phyloP scores from a whole-genome alignment of 2,888 invertebrate genomes.

The Limnephilus marmoratus region DNA sequence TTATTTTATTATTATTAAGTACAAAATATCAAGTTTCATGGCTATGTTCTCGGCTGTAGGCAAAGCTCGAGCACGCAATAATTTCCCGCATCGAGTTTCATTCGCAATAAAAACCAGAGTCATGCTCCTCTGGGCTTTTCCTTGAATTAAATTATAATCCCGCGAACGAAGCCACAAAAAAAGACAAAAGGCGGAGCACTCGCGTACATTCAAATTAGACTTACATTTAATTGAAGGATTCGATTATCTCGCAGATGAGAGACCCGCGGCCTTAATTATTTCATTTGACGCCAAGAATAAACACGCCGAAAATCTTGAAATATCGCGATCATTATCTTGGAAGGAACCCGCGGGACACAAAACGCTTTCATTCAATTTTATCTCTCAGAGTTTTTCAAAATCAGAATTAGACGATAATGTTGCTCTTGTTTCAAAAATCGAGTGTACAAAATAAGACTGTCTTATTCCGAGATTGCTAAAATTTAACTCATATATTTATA shows the following conservation, averaged over 20 bases:
- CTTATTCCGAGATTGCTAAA: no score
- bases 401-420: no score
- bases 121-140: neutral
- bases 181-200: neutral
- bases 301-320: slow-evolving; percentile 25
- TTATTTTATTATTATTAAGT: neutral
- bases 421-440: no score
- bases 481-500: no score
- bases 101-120: neutral
- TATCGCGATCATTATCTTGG: slow-evolving; percentile 19
- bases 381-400: neutral
- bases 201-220: slow-evolving; percentile 1
- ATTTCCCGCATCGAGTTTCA: neutral
- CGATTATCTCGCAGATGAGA: slow-evolving; percentile 18
- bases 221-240: neutral
- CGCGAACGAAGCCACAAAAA: neutral
- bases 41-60: neutral
- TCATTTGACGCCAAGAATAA: slow-evolving; percentile 40
- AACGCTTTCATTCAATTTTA: slow-evolving; percentile 3
- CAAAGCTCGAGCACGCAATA: neutral
- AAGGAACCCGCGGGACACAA: neutral
- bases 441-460: no score
- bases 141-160: neutral
- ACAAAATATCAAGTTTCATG: neutral
- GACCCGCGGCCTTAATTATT: slow-evolving; percentile 13